Evolutionary conservation across 1,140 invertebrate species (phyloP).

Genomic region (Brachionus manjavacas): DNA sequence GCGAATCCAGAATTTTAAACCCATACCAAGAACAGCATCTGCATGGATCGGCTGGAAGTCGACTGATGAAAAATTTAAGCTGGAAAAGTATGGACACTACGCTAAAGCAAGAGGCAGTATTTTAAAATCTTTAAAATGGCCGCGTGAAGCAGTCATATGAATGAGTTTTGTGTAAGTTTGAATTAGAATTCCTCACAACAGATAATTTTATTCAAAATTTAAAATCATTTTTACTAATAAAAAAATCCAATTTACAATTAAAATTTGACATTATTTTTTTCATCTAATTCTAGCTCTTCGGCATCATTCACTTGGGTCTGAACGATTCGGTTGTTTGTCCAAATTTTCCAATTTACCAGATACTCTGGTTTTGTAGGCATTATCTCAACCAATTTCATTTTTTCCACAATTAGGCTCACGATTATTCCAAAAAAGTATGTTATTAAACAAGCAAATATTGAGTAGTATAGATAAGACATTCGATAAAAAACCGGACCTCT

Average conservation of each 20-base stretch:
- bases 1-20: not conserved
- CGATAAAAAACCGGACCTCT: not conserved
- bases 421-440: not conserved
- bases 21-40: slow-evolving; percentile 8
- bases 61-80: not conserved
- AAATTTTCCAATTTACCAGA: not conserved
- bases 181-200: not conserved
- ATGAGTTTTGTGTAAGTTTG: not conserved
- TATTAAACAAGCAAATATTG: not conserved
- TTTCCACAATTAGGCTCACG: slow-evolving; percentile 1
- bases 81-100: slow-evolving; percentile 9
- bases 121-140: slow-evolving; percentile 9
- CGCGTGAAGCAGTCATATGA: slow-evolving; percentile 4
- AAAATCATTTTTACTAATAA: not conserved
- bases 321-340: not conserved
- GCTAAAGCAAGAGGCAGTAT: not conserved
- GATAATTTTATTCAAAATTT: not conserved
- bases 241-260: slow-evolving; percentile 4
- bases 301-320: not conserved
- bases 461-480: slow-evolving; percentile 35
- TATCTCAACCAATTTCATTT: not conserved
- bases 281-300: not conserved
- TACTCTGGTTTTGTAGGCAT: not conserved
- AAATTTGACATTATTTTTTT: not conserved
- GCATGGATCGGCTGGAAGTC: slow-evolving; percentile 21